Evolutionary conservation across 2,797 vertebrate species (phyloP).

Genomic region (Rhincodon typus): DNA sequence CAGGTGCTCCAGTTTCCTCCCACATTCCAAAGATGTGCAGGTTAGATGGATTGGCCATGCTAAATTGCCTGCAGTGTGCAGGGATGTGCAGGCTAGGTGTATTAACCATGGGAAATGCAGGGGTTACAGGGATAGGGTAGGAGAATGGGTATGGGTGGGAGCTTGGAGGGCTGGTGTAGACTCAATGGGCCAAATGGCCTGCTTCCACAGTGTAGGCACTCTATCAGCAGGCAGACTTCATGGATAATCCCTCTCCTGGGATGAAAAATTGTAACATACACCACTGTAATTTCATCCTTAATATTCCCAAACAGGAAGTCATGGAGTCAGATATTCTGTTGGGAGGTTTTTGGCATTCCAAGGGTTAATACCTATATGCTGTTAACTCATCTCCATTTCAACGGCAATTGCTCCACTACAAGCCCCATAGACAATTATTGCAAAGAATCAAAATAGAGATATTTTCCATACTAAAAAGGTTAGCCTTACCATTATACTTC

Average conservation of each 20-base stretch:
- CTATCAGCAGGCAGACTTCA: background rate
- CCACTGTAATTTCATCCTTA: background rate
- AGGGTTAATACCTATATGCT: background rate
- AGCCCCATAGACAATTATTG: too few species aligned
- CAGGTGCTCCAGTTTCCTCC: too few species aligned
- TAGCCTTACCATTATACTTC: background rate
- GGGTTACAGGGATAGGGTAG: too few species aligned
- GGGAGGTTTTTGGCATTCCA: background rate
- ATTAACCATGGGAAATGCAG: too few species aligned
- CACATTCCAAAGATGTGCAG: too few species aligned
- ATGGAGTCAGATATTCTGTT: background rate
- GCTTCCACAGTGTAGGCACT: too few species aligned
- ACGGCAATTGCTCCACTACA: background rate
- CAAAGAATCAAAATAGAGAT: background rate
- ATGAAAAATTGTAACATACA: background rate
- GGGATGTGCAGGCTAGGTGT: too few species aligned
- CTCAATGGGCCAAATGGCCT: too few species aligned
- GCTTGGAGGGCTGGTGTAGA: too few species aligned
- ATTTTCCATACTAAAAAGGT: background rate
- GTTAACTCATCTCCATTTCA: slow-evolving; percentile 14
- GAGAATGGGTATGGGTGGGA: too few species aligned
- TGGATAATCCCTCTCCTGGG: background rate
- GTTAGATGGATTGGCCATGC: too few species aligned
- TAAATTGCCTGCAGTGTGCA: too few species aligned
- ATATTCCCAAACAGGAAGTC: background rate